phyloP scores from a whole-genome alignment of 2,113 vertebrate species.

The Limanda limanda region DNA sequence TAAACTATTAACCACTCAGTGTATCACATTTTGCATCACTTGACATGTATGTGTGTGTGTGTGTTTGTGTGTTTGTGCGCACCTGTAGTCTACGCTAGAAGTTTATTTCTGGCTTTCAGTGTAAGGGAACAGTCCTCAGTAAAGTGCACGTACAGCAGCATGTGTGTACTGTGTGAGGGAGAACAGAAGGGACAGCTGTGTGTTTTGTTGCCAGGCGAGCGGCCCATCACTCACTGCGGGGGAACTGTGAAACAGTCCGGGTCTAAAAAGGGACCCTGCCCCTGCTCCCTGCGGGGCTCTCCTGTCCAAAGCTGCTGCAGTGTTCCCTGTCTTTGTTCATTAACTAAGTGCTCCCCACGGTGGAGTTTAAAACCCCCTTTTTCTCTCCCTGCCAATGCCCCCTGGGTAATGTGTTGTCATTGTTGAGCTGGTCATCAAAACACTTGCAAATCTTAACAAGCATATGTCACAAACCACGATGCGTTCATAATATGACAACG shows the following conservation, averaged over 20 bases:
- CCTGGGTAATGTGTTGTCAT: constrained; percentile 46
- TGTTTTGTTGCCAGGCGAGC: constrained; percentile 65
- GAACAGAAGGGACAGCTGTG: constrained; percentile 78
- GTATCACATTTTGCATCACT: neutral
- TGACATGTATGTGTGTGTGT: neutral
- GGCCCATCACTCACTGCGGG: constrained; percentile 69
- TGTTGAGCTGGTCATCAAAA: constrained; percentile 65
- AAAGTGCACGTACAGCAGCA: constrained; percentile 74
- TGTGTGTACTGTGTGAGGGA: constrained; percentile 51
- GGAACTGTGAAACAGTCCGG: constrained; percentile 59
- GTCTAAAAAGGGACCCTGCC: constrained; percentile 62
- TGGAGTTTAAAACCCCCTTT: constrained; percentile 30
- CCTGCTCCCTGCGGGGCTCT: constrained; percentile 68
- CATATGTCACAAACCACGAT: constrained; percentile 66
- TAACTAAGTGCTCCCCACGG: constrained; percentile 70
- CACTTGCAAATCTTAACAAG: constrained; percentile 58
- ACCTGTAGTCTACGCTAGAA: neutral
- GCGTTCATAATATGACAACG: constrained; percentile 23
- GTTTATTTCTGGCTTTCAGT: constrained; percentile 27
- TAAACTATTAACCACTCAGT: neutral
- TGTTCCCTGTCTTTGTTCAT: constrained; percentile 68
- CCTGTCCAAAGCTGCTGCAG: constrained; percentile 63
- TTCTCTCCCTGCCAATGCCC: constrained; percentile 35
- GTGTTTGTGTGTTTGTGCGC: neutral
- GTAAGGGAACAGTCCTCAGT: constrained; percentile 52